Percentiles rank a stretch among this genome's conserved stretches.
phyloP scores from a whole-genome alignment of 2,113 vertebrate species.

The western clawed frog (Xenopus tropicalis) region DNA sequence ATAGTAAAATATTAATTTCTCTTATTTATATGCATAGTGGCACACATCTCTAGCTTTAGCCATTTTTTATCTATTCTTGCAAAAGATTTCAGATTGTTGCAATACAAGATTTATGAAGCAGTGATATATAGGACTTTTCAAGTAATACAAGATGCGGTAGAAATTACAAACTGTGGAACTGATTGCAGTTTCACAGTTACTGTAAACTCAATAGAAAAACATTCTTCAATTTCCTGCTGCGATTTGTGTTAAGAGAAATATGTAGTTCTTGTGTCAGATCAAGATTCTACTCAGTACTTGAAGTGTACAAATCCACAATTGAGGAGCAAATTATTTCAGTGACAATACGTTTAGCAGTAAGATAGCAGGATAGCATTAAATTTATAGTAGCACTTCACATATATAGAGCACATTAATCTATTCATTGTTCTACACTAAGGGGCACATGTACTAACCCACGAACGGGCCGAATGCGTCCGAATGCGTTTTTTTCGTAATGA shows the following conservation, averaged over 20 bases:
- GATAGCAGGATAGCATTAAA: constrained; percentile 22
- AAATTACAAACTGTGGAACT: constrained; percentile 39
- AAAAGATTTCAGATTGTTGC: too few relatives aligned
- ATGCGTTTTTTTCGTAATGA: too few relatives aligned
- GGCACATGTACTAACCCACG: too few relatives aligned
- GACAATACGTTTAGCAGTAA: constrained; percentile 22
- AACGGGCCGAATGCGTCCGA: too few relatives aligned
- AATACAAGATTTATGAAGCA: not conserved
- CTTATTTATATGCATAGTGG: too few relatives aligned
- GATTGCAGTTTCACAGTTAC: constrained; percentile 39
- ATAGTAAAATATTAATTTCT: too few relatives aligned
- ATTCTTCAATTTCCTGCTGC: constrained; percentile 43
- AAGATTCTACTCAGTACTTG: constrained; percentile 37
- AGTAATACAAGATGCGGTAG: constrained; percentile 29
- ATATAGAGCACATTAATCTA: constrained; percentile 19
- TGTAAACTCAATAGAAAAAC: constrained; percentile 38
- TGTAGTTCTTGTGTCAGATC: constrained; percentile 42
- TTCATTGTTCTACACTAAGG: constrained; percentile 18
- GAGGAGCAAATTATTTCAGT: constrained; percentile 40
- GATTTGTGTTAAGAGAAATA: constrained; percentile 45
- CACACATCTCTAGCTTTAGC: too few relatives aligned
- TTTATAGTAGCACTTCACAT: constrained; percentile 5
- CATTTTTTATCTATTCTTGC: too few relatives aligned
- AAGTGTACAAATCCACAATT: constrained; percentile 43
- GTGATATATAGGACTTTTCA: constrained; percentile 11